Conservation (phyloP, 2,797 vertebrate genomes). For the Platalea minor region DNA sequence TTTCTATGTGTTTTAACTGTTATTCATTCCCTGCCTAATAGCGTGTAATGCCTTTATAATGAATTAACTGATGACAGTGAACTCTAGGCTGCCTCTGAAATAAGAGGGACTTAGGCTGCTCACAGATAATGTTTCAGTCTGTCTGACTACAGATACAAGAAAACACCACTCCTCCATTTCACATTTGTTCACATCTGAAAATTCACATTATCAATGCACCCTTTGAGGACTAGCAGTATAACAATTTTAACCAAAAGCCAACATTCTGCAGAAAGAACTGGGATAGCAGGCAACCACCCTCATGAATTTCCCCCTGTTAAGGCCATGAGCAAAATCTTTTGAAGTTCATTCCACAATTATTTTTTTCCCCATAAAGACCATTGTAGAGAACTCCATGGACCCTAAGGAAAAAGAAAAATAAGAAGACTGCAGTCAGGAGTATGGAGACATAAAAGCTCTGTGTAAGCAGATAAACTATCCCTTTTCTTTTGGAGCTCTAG, state of each 20-base stretch:
- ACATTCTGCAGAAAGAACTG: background rate
- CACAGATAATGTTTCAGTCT: background rate
- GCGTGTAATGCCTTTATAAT: background rate
- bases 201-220: background rate
- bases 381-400: background rate
- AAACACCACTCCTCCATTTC: background rate
- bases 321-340: background rate
- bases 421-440: background rate
- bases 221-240: background rate
- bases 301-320: background rate
- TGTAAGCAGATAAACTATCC: background rate
- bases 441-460: background rate
- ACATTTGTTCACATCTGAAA: background rate
- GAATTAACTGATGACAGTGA: background rate
- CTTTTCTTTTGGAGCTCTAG: background rate
- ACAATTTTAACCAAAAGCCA: background rate
- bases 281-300: background rate
- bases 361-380: background rate
- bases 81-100: background rate
- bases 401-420: background rate
- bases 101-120: background rate
- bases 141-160: background rate
- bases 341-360: background rate
- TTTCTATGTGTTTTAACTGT: background rate
- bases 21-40: background rate